phyloP scores from a whole-genome alignment of 2,888 invertebrate genomes.

The Drosophila koepferae region DNA sequence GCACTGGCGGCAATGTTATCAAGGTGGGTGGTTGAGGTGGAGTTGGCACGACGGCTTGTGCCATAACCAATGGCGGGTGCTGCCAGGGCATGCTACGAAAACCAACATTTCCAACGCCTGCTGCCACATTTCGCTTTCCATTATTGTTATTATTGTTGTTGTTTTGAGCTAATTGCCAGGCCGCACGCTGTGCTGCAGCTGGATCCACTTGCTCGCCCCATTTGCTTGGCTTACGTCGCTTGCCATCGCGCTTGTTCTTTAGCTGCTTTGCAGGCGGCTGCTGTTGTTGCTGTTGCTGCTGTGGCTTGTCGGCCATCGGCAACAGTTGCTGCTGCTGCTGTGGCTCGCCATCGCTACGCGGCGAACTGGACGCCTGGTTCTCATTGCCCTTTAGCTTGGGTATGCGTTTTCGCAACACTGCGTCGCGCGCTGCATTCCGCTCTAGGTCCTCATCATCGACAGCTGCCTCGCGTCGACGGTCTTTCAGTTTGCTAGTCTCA shows the following conservation, averaged over 20 bases:
- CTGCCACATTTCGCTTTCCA: constrained; percentile 34
- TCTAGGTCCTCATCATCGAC: constrained; percentile 63
- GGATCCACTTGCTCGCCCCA: constrained; percentile 81
- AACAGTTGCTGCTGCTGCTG: constrained; percentile 55
- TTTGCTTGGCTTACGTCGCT: constrained; percentile 81
- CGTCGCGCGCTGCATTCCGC: constrained; percentile 85
- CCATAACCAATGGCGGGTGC: constrained; percentile 66
- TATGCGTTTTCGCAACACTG: constrained; percentile 83
- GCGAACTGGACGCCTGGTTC: constrained; percentile 55
- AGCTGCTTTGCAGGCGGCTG: constrained; percentile 24
- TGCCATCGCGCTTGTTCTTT: constrained; percentile 66
- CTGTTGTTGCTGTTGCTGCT: constrained; percentile 9
- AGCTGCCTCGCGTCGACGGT: constrained; percentile 89
- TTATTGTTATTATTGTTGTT: constrained; percentile 56
- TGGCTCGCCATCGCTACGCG: constrained; percentile 67
- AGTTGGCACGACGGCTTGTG: constrained; percentile 56
- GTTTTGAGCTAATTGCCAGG: constrained; percentile 62
- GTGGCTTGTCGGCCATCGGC: constrained; percentile 16
- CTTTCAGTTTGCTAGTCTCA: constrained; percentile 90
- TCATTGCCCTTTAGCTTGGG: constrained; percentile 84
- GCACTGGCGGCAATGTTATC: constrained; percentile 62
- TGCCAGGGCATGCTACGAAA: constrained; percentile 79
- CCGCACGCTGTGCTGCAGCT: constrained; percentile 61
- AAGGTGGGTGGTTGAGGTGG: constrained; percentile 62
- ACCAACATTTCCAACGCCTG: constrained; percentile 23